Percentiles rank a stretch among this genome's conserved stretches.
Conservation (phyloP, 1,140 invertebrate genomes). For the Rhopalosiphum padi region DNA sequence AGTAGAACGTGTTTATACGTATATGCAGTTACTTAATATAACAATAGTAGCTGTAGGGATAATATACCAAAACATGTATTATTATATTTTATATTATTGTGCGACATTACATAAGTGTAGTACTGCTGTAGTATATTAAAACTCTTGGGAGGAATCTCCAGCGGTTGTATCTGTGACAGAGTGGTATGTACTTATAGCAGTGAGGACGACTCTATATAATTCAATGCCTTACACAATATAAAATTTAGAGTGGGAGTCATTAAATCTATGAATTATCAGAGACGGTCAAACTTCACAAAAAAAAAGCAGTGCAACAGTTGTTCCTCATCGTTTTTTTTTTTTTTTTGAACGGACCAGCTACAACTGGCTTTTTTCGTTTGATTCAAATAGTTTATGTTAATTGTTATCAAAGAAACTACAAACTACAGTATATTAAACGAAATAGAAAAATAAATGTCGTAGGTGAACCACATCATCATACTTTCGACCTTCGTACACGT, state of each 20-base stretch:
- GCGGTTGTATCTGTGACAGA: neutral
- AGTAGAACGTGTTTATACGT: too few species aligned
- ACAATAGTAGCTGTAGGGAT: too few species aligned
- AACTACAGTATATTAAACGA: neutral
- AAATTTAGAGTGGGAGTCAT: neutral
- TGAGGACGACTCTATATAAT: neutral
- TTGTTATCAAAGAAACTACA: neutral
- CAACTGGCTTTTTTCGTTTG: neutral
- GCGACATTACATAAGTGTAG: neutral
- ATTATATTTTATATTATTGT: neutral
- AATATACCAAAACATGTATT: neutral
- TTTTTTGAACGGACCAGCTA: neutral
- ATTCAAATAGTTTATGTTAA: too few species aligned
- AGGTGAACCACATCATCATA: neutral
- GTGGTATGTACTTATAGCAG: neutral
- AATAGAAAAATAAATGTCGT: neutral
- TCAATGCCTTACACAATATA: neutral
- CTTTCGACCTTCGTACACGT: neutral
- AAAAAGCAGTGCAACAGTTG: neutral
- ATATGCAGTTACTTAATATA: too few species aligned
- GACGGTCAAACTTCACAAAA: neutral
- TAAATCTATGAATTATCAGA: neutral
- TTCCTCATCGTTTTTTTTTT: neutral
- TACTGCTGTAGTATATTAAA: neutral
- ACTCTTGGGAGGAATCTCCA: neutral